Percentiles rank a stretch among this genome's conserved stretches.
These are phyloP conservation scores for Loriculus beryllinus DNA, from an alignment of 2,797 vertebrate genomes.

Conservation along the genomic window DNA sequence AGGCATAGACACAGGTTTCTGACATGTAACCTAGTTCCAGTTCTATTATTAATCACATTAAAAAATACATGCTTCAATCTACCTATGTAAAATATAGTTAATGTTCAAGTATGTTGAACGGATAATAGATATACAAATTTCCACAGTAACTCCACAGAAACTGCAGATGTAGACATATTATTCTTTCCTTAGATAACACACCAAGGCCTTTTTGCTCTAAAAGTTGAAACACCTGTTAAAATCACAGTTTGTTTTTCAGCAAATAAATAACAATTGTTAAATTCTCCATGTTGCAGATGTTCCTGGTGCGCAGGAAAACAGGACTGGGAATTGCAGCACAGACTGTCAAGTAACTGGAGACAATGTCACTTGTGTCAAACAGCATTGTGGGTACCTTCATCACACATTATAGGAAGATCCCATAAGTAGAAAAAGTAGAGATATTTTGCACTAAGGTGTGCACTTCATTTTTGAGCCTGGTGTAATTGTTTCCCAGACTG, in stretches of 20 bases:
- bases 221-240: neutral
- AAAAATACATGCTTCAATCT: neutral
- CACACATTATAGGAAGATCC: neutral
- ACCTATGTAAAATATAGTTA: fast-evolving
- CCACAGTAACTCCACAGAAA: neutral
- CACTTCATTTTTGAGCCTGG: neutral
- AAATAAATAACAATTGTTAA: neutral
- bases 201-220: neutral
- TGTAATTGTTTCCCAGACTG: neutral
- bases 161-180: neutral
- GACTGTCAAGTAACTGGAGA: neutral
- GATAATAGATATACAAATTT: neutral
- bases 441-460: neutral
- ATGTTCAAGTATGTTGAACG: neutral
- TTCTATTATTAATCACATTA: neutral
- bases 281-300: neutral
- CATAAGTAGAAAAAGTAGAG: neutral
- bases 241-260: neutral
- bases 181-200: neutral
- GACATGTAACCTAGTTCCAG: neutral
- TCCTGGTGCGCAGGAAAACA: neutral
- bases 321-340: neutral
- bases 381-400: neutral
- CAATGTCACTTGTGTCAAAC: neutral
- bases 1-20: neutral